Base-by-base conservation (phyloP, 2,113 vertebrate genomes). In the Cricetomys ansorgei region DNA sequence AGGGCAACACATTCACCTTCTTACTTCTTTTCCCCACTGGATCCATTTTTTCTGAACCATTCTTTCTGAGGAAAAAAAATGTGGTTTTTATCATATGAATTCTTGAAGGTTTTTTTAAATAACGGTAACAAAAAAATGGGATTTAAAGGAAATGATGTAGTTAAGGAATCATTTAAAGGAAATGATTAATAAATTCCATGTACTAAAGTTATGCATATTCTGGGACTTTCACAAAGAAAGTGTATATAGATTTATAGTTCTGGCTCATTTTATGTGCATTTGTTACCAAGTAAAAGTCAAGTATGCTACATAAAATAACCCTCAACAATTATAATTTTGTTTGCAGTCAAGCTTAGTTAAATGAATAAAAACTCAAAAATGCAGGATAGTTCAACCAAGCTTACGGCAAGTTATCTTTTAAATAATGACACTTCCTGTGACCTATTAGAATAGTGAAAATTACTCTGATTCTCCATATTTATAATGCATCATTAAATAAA, bases 31-130 rank as follows among this genome's bases (percentile, higher is more conserved):
- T 73, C 83, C 37, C 86, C 87, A 77, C 72, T 89, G 83, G 67
- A 37, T 64, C 40, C 73, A 86, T 76, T 79, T 75, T 89, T 94
- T 89, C 29, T 86, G 50, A 75, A 69, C 88, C 23, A 92, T 90
- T 92, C 50, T 95, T 95, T 67, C 80, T 76, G 13, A 34, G 17
- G 9, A 29, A 34, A 85, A 73, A 23, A 62, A 83, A 43, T 45
- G 53, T 43, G 7, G 25, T 25, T 77, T 87, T 95, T 92, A 67
- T 37, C 85, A 79, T 57, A 76, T 29, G 11, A 81, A 83, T 92
- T 77, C 75, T 85, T 64, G 25, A 96, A 94, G 16, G 13, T 93
- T 53, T 65, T 65, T 72, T 92, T 96, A 89, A 85, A 72, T 94
- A 59, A 53, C 88, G 85, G 5, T 70, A 91, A 76, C 65, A 91